Conservation (phyloP, 2,888 invertebrate species). For the Xylophagus ater region DNA sequence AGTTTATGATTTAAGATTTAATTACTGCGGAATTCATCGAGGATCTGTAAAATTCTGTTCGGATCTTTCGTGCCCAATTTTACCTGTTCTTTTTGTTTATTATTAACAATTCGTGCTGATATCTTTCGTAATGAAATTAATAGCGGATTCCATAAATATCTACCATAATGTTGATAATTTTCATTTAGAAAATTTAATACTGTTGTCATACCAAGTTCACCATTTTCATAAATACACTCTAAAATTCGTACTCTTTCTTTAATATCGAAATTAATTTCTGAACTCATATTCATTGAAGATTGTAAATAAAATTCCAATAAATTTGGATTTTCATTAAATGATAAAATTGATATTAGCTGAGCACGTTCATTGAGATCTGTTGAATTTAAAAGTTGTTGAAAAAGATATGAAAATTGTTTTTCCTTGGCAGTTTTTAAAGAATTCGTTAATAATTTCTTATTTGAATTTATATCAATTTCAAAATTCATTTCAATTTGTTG, state of each 20-base stretch:
- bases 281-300: constrained; percentile 26
- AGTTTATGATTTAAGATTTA: no score
- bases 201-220: no score
- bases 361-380: constrained; percentile 49
- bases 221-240: constrained; percentile 25
- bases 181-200: no score
- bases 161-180: no score
- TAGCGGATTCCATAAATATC: no score
- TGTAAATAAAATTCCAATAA: constrained; percentile 43
- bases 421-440: constrained; percentile 35
- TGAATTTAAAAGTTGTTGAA: constrained; percentile 42
- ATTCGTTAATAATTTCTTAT: constrained; percentile 33
- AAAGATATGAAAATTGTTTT: constrained; percentile 51
- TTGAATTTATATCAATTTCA: constrained; percentile 30
- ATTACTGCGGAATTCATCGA: no score
- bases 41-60: no score
- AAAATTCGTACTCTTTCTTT: constrained; percentile 30
- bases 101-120: no score
- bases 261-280: constrained; percentile 20
- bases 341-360: constrained; percentile 49
- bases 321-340: constrained; percentile 48
- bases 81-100: no score
- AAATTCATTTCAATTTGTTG: constrained; percentile 21
- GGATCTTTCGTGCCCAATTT: no score
- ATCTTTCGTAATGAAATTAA: no score